Conservation (phyloP, 1,140 invertebrate genomes). For the Caenorhabditis tropicalis region DNA sequence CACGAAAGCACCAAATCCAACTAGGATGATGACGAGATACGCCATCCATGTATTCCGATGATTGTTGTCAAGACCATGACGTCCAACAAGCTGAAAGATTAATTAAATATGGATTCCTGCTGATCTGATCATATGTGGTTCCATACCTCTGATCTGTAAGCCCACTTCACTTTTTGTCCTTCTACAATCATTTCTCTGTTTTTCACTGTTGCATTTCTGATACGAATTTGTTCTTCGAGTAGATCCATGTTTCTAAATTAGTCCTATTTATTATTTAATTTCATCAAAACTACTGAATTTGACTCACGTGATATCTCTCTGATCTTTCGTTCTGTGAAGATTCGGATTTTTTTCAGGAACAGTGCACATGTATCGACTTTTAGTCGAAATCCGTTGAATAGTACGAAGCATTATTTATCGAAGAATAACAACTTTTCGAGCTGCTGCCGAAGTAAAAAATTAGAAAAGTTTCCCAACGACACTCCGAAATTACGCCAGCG, state of each 20-base stretch:
- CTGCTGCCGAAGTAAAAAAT: not conserved
- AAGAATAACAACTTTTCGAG: not conserved
- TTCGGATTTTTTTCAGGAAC: slow-evolving; percentile 41
- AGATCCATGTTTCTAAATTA: slow-evolving; percentile 49
- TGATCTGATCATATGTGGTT: too few relatives aligned
- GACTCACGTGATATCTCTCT: slow-evolving; percentile 49
- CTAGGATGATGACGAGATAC: slow-evolving; percentile 30
- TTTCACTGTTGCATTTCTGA: not conserved
- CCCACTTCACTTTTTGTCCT: slow-evolving; percentile 52
- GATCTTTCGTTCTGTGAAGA: slow-evolving; percentile 26
- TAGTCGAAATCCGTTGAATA: not conserved
- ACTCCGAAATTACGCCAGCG: slow-evolving; percentile 14
- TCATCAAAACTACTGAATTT: not conserved
- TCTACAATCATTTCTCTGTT: slow-evolving; percentile 25
- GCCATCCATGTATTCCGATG: slow-evolving; percentile 47
- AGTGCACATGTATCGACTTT: not conserved
- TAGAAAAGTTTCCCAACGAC: not conserved
- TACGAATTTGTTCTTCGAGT: slow-evolving; percentile 49
- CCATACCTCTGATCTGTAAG: slow-evolving; percentile 50
- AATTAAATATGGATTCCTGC: not conserved
- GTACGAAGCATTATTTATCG: not conserved
- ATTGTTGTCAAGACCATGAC: slow-evolving; percentile 41
- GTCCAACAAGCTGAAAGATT: slow-evolving; percentile 45
- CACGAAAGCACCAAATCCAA: slow-evolving; percentile 50
- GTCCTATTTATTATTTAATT: not conserved